Conservation (phyloP, 2,113 vertebrate genomes). For the Procavia capensis region DNA sequence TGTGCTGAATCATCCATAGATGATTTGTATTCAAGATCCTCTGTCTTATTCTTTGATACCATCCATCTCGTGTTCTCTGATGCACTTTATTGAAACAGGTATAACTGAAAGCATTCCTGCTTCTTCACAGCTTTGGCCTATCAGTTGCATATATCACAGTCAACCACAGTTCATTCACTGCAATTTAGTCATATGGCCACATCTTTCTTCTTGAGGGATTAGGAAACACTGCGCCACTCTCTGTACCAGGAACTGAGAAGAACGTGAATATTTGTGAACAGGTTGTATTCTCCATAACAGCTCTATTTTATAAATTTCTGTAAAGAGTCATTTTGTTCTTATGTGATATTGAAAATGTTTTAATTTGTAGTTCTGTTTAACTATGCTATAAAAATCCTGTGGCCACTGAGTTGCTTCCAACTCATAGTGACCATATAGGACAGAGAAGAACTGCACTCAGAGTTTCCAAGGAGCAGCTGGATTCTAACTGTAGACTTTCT, state of each 20-base stretch:
- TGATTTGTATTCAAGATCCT: neutral
- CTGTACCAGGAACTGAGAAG: neutral
- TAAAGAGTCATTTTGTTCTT: neutral
- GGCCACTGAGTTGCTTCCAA: too few species aligned
- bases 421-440: too few species aligned
- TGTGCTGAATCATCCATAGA: neutral
- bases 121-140: too few species aligned
- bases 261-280: neutral
- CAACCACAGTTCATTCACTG: too few species aligned
- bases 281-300: neutral
- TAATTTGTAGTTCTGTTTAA: neutral
- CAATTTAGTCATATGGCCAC: too few species aligned
- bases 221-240: neutral
- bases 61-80: neutral
- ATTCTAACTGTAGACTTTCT: too few species aligned
- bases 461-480: too few species aligned
- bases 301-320: neutral
- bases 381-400: neutral
- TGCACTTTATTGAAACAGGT: neutral
- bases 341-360: neutral
- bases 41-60: neutral
- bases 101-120: too few species aligned
- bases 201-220: neutral
- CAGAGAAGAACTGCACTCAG: too few species aligned
- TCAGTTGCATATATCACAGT: too few species aligned